Evolutionary conservation across 2,888 invertebrate genomes (phyloP), one percentile per base, ranked within the genome.

Genomic region (Himalopsyche kuldschensis): DNA sequence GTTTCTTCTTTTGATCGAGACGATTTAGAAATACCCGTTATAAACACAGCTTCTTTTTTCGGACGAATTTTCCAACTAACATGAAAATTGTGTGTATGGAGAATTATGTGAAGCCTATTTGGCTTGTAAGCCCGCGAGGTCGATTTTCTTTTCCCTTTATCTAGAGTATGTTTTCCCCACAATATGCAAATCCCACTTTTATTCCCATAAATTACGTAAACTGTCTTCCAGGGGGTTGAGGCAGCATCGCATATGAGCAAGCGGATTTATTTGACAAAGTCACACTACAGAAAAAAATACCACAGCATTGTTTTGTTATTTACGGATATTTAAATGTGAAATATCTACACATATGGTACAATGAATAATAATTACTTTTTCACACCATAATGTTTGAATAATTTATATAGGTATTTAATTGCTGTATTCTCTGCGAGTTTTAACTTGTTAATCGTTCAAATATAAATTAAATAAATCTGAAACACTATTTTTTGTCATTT

Each of bases 171-270:
- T 81, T 75, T 79, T 78, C 78, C 35, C 79, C 81, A 27, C 78
- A 81, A 81, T 82, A 84, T 84, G 84, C 79, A 84, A 84, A 84
- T 84, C 75, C 41, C 55, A 48, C 75, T 81, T 82, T 84, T 78
- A 48, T 75, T 75, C 79, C 76, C 84, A 84, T 79, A 84, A 81
- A 84, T 84, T 81, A 76, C 75, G 30, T 75, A 46, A 79, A 75
- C 46, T 81, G 81, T 81, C 84, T 63, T 77, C 80, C 41, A 41
- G 20, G 24, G 76, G 76, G 27, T 32, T 35, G 55, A 55, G 55
- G 55, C 24, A 20, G 55, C 55, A 55, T 55, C 55, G 55, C 55
- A 55, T 55, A 55, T 55, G 55, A 55, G 55, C n/a, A 24, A n/a
- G 55, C 55, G 55, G 55, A 55, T 55, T 55, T 55, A 55, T 55